Base-by-base conservation (phyloP, 2,797 vertebrate species). In the Sebastiscus tertius region DNA sequence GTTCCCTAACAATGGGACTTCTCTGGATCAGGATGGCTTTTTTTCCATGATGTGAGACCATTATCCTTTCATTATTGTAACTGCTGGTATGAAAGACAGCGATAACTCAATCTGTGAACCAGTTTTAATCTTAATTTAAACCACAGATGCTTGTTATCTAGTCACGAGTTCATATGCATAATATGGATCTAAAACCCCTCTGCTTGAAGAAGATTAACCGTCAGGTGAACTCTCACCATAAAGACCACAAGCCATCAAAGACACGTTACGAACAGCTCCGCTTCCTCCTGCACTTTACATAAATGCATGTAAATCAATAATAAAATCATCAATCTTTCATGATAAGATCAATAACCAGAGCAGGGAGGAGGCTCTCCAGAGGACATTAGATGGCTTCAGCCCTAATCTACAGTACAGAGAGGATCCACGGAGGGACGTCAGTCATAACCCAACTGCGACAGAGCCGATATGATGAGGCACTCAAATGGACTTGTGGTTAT, bases 241-340 rank as follows among this genome's bases (percentile, higher is more conserved):
- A 68, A 67, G 56, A 64, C n/a, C 24, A 68, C 27, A 27, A 71
- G n/a, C 77, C 56, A 74, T 76, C 62, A 79, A 69, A 67, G 36
- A 49, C 26, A 46, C 54, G 69, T 62, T 52, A 66, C 54, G 39
- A 75, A 72, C 31, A 46, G 36, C 49, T 66, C 33, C 1, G 7
- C 64, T 58, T 79, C 75, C 74, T 59, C 59, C n/a, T 52, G 80
- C 75, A 69, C 55, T 83, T 79, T 52, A 77, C 77, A 34, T 31
- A 18, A 86, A 72, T 61, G 27, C 34, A 74, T 54, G 54, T 49
- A 61, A 72, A 87, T 88, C 69, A 62, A 66, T 78, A 62, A 72
- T 52, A 33, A 54, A 82, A 78, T 61, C 64, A 85, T 83, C 61
- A 81, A 62, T 89, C 42, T 83, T 89, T 78, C 61, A 76, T 62